Evolutionary conservation across 2,113 vertebrate genomes (phyloP), one percentile per base, ranked within the genome.

Genomic region (Rallus limicola): DNA sequence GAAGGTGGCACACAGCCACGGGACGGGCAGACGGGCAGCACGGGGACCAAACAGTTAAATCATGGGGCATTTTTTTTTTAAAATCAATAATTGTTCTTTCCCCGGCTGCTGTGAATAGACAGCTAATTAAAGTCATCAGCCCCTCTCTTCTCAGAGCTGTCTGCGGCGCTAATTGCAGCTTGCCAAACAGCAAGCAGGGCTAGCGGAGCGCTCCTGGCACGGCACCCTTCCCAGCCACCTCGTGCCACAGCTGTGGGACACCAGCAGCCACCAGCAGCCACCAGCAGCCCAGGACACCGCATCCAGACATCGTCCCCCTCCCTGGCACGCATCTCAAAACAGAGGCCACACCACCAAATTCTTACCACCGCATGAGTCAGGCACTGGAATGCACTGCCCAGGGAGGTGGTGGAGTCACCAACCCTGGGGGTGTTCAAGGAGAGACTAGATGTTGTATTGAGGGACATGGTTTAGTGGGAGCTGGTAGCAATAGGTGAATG

Each of bases 71-170:
- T 21, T 26, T 8, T 21, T 11, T 23, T n/a, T n/a, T n/a, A n/a
- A 48, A 58, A 68, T 34, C 68, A 1, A 63, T 60, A 31, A 46
- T 55, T 85, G 81, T 67, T n/a, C 85, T 4, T 70, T 9, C 69
- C 36, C 50, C 0, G 21, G 31, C 6, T 38, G 55, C 55, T 84
- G 80, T n/a, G 85, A 79, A 70, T 21, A 82, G 69, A 38, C 10
- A 40, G 5, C 83, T 83, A 77, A 87, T 77, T 87, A 64, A 87
- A 92, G 70, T 59, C 88, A 77, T 72, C 88, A 70, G 58, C 70
- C 63, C 53, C 76, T 44, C 76, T 44, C 81, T 81, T 48, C 52
- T 70, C 44, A 29, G n/a, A 53, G 75, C 74, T 33, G 44, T 50
- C 67, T 55, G 62, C 14, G 1, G 31, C 31, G 5, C 12, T 69